Evolutionary conservation across 2,113 vertebrate genomes (phyloP).

Genomic region (Micronisus gabar): DNA sequence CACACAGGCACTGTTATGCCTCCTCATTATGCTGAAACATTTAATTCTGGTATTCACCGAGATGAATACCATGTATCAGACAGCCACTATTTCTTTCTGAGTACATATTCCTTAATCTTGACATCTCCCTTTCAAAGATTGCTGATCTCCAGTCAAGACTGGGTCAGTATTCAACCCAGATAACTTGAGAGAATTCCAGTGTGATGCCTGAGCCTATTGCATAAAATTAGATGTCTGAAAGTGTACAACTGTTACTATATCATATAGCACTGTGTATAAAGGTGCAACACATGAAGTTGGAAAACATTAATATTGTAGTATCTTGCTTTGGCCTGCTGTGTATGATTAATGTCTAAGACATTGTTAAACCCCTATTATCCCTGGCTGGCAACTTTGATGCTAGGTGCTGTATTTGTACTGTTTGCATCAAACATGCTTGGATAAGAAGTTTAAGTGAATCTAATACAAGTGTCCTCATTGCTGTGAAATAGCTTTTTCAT

Average conservation of each 20-base stretch:
- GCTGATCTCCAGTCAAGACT: background rate
- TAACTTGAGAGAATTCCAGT: background rate
- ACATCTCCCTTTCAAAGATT: background rate
- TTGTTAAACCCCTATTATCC: background rate
- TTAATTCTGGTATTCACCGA: background rate
- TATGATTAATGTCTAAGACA: background rate
- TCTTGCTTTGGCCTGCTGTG: background rate
- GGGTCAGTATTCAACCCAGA: background rate
- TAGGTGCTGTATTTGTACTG: background rate
- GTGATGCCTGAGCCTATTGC: background rate
- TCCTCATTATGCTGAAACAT: background rate
- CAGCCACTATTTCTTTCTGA: background rate
- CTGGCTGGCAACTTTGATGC: background rate
- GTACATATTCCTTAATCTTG: background rate
- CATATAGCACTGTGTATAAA: background rate
- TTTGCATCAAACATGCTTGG: background rate
- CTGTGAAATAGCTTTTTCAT: background rate
- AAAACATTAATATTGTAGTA: background rate
- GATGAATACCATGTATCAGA: background rate
- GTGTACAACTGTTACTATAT: background rate
- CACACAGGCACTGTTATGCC: background rate
- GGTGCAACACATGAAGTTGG: background rate
- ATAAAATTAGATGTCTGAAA: background rate
- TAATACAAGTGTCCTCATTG: background rate
- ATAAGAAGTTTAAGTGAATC: background rate